These are phyloP conservation scores for Trachelipus rathkii DNA, from an alignment of 1,140 invertebrate genomes.

Conservation along the genomic window DNA sequence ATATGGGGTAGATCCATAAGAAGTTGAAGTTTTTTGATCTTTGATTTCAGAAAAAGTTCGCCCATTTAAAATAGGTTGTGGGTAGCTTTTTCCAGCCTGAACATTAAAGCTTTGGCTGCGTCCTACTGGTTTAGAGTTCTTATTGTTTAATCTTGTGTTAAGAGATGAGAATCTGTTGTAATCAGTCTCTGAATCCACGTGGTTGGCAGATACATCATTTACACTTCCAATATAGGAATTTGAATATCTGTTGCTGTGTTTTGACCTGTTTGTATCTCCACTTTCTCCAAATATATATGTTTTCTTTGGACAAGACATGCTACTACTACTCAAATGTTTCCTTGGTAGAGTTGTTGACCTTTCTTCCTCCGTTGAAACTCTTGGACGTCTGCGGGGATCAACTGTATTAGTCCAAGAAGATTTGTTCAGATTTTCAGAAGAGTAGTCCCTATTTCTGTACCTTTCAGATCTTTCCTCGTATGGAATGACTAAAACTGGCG, in stretches of 20 bases:
- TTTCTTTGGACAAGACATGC: slow-evolving; percentile 33
- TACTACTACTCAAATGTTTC: slow-evolving; percentile 35
- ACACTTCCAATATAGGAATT: slow-evolving; percentile 34
- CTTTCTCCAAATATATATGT: slow-evolving; percentile 39
- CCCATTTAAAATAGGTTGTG: neutral
- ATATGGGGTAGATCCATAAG: slow-evolving; percentile 34
- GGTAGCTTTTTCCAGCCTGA: slow-evolving; percentile 31
- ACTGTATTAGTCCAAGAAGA: slow-evolving; percentile 43
- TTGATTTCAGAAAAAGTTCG: neutral
- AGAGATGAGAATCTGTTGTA: slow-evolving; percentile 7
- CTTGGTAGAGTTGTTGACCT: slow-evolving; percentile 41
- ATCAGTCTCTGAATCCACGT: slow-evolving; percentile 28
- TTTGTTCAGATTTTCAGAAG: slow-evolving; percentile 17
- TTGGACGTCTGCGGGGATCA: slow-evolving; percentile 36
- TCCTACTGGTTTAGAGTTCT: slow-evolving; percentile 26
- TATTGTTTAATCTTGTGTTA: slow-evolving; percentile 22
- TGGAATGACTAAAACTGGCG: slow-evolving; percentile 34
- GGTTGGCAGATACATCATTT: slow-evolving; percentile 33
- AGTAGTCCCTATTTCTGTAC: slow-evolving; percentile 40
- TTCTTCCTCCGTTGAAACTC: slow-evolving; percentile 20
- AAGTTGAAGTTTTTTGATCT: slow-evolving; percentile 29
- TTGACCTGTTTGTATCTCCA: slow-evolving; percentile 3
- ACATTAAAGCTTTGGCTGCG: slow-evolving; percentile 43
- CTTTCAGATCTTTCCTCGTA: slow-evolving; percentile 28
- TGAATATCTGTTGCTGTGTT: slow-evolving; percentile 22